Base-by-base conservation (phyloP, 2,113 vertebrate genomes). In the Xenopus tropicalis region DNA sequence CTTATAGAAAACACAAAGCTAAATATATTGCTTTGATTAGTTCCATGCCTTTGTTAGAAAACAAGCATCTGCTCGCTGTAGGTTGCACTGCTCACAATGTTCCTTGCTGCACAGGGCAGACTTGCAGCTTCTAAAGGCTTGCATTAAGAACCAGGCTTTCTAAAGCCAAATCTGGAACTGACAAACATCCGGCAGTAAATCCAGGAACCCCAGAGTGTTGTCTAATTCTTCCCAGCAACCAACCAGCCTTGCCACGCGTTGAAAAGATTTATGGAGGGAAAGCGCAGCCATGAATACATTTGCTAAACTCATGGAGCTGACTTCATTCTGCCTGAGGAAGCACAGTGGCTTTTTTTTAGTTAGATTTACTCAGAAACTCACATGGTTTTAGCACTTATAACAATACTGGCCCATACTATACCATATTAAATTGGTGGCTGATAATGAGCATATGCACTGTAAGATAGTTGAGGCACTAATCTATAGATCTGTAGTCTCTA, bases 121-220 rank as follows among this genome's bases (percentile, higher is more conserved):
- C 54, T 68, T 68, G 24, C 44, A 67, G 72, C 64, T 74, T 74
- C 61, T 65, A 44, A 74, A 44, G 22, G 62, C 58, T 42, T 19
- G 20, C 43, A 52, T 65, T 37, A 68, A 67, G 62, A 66, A 74
- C 37, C 56, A 69, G 73, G 69, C 46, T 69, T 76, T 54, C n/a
- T 76, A 21, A 63, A 76, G 58, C 68, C 58, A 76, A 43, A 59
- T 69, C 46, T 76, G 73, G 66, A 76, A 76, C 58, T 76, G 73
- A 76, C 73, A 63, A 63, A 46, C 59, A n/a, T 63, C 68, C 48
- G 37, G 66, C 73, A 63, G 58, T 69, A 76, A 76, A 76, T 63
- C 48, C 56, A 54, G 66, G 29, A 76, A 76, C 73, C 66, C 58
- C 29, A 76, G 73, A 76, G 73, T 76, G 58, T 63, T 23, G 48